Evolutionary conservation across 2,113 vertebrate species (phyloP), one percentile per base, ranked within the genome.

Genomic region (Diglossa brunneiventris): DNA sequence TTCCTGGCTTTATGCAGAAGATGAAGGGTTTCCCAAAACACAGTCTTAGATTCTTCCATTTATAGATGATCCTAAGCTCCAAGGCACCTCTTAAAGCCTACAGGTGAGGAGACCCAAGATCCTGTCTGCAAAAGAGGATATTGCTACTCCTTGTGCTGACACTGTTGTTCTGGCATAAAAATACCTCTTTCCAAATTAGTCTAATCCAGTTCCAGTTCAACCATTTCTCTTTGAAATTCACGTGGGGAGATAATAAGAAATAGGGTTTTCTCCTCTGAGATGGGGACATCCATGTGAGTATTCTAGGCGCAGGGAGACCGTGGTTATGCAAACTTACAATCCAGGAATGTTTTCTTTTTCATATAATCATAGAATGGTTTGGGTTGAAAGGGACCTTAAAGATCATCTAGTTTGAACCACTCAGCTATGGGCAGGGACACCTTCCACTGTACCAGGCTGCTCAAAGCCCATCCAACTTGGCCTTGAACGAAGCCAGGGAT

Each of bases 271-370:
- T 66, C 28, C 42, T 76, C 59, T 77, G 68, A 70, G 50, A 30
- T 27, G 14, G 15, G 26, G 11, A 63, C 22, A 28, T 14, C 28
- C 30, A 46, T 0, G 0, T 11, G 30, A 19, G 13, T 59, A 20
- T 67, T 50, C 17, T 19, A 39, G 37, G 37, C 20, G 28, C 21
- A 76, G 70, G 61, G 13, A 90, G 39, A 42, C 12, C 42, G 37
- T 1, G 16, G 22, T 35, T 35, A 41, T 33, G 21, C 20, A n/a
- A 66, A 21, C 26, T 46, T 53, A 62, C 11, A 49, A 10, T 20
- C 35, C 11, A 89, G 42, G 26, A 77, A 69, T 47, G 5, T 13
- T 46, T 61, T 59, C 5, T 70, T 92, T 67, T 89, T 35, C 39
- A 50, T 9, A 41, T 27, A 49, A 49, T 56, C 13, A 70, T 37